Evolutionary conservation across 2,113 vertebrate genomes (phyloP).

Genomic region (Varanus salvator): DNA sequence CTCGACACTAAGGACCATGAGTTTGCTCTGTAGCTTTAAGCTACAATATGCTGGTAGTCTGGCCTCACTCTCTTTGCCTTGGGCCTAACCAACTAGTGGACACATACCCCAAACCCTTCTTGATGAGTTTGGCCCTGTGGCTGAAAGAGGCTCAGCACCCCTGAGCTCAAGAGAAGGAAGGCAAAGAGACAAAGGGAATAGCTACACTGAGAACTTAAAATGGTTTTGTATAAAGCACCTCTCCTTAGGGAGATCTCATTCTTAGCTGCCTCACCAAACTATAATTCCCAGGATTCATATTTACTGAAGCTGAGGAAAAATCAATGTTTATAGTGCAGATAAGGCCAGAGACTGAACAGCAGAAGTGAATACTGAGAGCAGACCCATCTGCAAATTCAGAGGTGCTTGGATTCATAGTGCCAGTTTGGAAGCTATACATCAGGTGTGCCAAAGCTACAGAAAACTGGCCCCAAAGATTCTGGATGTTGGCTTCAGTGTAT

Average conservation of each 20-base stretch:
- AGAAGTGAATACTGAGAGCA: not conserved
- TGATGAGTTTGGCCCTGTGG: too few relatives aligned
- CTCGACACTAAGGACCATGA: too few relatives aligned
- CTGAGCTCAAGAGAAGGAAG: conserved; percentile 10
- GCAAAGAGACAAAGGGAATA: not conserved
- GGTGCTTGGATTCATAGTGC: not conserved
- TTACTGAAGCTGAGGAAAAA: not conserved
- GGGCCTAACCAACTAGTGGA: too few relatives aligned
- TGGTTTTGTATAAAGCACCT: not conserved
- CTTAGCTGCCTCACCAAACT: not conserved
- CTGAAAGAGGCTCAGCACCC: too few relatives aligned
- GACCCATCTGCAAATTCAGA: fast-evolving
- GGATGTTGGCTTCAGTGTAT: not conserved
- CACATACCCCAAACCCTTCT: not conserved
- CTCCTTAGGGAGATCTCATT: too few relatives aligned
- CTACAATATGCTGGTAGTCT: too few relatives aligned
- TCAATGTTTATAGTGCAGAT: not conserved
- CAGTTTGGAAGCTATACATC: not conserved
- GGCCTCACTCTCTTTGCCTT: too few relatives aligned
- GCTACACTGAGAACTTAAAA: too few relatives aligned
- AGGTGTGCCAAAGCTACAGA: not conserved
- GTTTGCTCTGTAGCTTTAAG: too few relatives aligned
- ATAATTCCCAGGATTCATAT: not conserved
- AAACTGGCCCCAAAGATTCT: not conserved
- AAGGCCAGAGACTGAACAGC: not conserved